Percentiles rank a stretch among this genome's conserved stretches.
Evolutionary conservation across 2,113 vertebrate genomes (phyloP).

Genomic region (rabbit (Oryctolagus cuniculus)): mOryCun1.1 NC_091453.1:80270001-80270500

Average conservation of each 20-base stretch:
- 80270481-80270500: not conserved
- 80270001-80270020: constrained; percentile 17
- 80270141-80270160: not conserved
- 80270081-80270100: constrained; percentile 7
- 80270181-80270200: constrained; percentile 28
- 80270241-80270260: constrained; percentile 54
- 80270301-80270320: constrained; percentile 44
- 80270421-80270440: constrained; percentile 56
- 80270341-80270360: constrained; percentile 62
- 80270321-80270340: constrained; percentile 58
- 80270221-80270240: not conserved
- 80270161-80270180: not conserved
- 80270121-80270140: not conserved
- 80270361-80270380: constrained; percentile 69
- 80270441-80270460: constrained; percentile 10
- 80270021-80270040: not conserved
- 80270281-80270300: constrained; percentile 54
- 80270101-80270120: not conserved
- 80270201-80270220: constrained; percentile 23
- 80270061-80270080: not conserved
- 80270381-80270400: constrained; percentile 61
- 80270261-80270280: constrained; percentile 13
- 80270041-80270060: not conserved
- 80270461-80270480: constrained; percentile 63
- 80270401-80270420: constrained; percentile 58